Conservation (phyloP, 2,113 vertebrate species). For the Edolisoma coerulescens region DNA sequence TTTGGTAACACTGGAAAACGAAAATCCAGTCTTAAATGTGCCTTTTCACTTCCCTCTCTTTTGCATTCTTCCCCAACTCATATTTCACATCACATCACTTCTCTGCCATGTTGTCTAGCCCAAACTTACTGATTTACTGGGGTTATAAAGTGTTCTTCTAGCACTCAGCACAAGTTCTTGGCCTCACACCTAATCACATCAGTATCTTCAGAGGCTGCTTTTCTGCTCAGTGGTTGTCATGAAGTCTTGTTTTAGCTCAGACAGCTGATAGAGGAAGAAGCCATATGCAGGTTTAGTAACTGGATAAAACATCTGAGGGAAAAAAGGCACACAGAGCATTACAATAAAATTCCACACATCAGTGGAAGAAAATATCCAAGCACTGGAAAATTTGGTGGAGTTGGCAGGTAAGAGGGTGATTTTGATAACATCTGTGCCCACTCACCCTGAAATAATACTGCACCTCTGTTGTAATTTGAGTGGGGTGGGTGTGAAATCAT, state of each 20-base stretch:
- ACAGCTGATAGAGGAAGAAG: background rate
- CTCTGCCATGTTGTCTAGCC: background rate
- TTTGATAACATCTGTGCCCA: slow-evolving; percentile 41
- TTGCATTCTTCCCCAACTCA: background rate
- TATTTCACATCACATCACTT: background rate
- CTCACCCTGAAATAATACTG: background rate
- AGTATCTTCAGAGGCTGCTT: background rate
- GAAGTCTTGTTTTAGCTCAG: background rate
- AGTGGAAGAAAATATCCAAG: slow-evolving; percentile 9
- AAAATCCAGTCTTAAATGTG: background rate
- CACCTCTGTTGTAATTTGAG: background rate
- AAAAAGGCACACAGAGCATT: background rate
- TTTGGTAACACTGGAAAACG: background rate
- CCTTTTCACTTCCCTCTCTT: background rate
- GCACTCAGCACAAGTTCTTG: background rate
- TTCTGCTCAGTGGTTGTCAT: background rate
- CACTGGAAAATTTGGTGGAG: background rate
- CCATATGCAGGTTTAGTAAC: background rate
- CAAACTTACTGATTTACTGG: background rate
- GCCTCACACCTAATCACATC: background rate
- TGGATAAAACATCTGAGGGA: background rate
- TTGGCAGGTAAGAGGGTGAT: slow-evolving; percentile 10
- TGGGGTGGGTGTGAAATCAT: background rate
- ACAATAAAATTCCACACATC: background rate
- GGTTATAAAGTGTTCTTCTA: background rate